Evolutionary conservation across 2,888 invertebrate genomes (phyloP).

Genomic region (Tupiocoris notatus): DNA sequence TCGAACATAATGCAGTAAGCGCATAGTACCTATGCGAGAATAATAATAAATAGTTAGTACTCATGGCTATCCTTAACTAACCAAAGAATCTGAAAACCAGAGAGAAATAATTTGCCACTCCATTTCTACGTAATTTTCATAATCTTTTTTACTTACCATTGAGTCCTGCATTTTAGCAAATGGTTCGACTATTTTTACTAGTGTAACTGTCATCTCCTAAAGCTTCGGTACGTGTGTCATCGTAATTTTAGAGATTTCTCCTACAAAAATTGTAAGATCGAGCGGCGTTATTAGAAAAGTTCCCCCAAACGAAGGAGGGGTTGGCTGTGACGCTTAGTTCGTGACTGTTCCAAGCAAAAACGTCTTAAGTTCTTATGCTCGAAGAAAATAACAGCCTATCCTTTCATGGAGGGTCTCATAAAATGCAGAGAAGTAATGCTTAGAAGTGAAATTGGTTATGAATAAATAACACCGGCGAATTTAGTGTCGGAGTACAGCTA

Average conservation of each 20-base stretch:
- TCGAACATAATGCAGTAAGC: too few species aligned
- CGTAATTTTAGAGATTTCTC: not conserved
- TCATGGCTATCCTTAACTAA: too few species aligned
- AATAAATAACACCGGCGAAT: not conserved
- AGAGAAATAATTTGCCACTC: too few species aligned
- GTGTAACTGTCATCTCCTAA: too few species aligned
- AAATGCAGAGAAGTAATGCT: not conserved
- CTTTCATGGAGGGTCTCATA: not conserved
- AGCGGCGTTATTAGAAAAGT: not conserved
- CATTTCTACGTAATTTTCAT: too few species aligned
- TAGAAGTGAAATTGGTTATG: not conserved
- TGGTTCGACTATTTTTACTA: too few species aligned
- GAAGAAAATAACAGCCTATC: not conserved
- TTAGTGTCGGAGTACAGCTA: not conserved
- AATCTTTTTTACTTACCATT: too few species aligned
- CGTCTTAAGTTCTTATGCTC: constrained; percentile 1
- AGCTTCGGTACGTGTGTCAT: not conserved
- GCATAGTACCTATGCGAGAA: too few species aligned
- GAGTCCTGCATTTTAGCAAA: too few species aligned
- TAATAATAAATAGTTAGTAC: too few species aligned
- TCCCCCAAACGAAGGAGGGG: not conserved
- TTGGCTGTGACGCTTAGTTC: not conserved
- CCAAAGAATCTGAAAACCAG: too few species aligned
- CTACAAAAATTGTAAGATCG: not conserved
- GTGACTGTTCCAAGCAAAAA: not conserved